Base-by-base conservation (phyloP, 1,140 invertebrate genomes). In the Probaryconus sp. region DNA sequence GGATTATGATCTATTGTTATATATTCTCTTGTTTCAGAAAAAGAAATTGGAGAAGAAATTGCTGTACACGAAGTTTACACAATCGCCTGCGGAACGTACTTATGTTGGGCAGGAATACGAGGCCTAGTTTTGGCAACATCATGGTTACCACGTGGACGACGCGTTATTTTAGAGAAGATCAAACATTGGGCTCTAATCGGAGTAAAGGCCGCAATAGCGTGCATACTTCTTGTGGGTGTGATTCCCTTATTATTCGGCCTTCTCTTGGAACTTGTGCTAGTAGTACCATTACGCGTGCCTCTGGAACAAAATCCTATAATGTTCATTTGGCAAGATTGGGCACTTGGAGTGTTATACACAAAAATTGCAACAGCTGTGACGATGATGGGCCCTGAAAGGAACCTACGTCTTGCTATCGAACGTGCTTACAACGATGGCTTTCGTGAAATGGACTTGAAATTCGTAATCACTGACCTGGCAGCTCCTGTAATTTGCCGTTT, bases 311-410 rank as follows among this genome's bases (percentile, higher is more conserved):
- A 96, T 10, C 97, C 98, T 0, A 93, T 99, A 3, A 91, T 97
- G 42, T 99, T 98, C 83, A 91, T 98, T n/a, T 95, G 94, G 93
- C 93, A 98, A 90, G 96, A 98, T 87, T 99, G 97, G 97, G 97
- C 97, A 0, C 88, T 99, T 0, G 78, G 98, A 6, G 96, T 99
- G 4, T 88, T 99, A 0, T 98, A 99, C 82, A 98, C 97, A 1
- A 99, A 99, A 89, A 99, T 99, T 58, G 94, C 97, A n/a, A 97
- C 96, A 77, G 98, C 96, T 1, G 88, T 98, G 2, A 97, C 96
- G 0, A 94, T 99, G 91, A 99, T 99, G 96, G 97, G 97, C 0
- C 98, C 97, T 0, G 97, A 99, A 82, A 99, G 97, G 94, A 93
- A 93, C 82, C 88, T 99, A 48, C 93, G 97, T 37, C 88, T 93